These are phyloP conservation scores for Pseudomugil tenellus DNA, from an alignment of 2,797 vertebrate genomes.

Conservation along the genomic window DNA sequence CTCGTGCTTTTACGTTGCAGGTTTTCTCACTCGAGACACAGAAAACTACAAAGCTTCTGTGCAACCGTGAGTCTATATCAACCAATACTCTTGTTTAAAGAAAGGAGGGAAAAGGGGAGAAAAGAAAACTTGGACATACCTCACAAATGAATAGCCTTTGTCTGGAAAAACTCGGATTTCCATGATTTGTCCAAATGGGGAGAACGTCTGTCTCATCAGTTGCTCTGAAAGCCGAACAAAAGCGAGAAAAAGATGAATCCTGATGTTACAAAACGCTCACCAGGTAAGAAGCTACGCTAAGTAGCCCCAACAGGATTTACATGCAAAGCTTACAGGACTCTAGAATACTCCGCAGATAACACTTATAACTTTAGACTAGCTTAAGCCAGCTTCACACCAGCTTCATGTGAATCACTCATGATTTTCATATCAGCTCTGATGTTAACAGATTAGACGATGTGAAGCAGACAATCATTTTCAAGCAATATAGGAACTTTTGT, in stretches of 20 bases:
- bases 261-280: neutral
- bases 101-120: neutral
- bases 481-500: no score
- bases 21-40: neutral
- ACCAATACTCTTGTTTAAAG: neutral
- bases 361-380: neutral
- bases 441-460: neutral
- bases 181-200: constrained; percentile 97
- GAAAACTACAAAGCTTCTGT: neutral
- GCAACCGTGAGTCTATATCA: neutral
- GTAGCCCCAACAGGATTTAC: neutral
- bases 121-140: constrained; percentile 76
- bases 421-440: neutral
- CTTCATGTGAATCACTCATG: neutral
- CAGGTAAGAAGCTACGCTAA: neutral
- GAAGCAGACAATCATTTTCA: neutral
- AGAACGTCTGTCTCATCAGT: constrained; percentile 99
- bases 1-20: neutral
- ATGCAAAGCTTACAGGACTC: neutral
- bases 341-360: neutral
- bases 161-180: constrained; percentile 97
- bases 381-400: neutral
- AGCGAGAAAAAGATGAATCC: neutral
- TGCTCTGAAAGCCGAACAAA: constrained; percentile 85
- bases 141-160: constrained; percentile 98